Evolutionary conservation across 2,113 vertebrate species (phyloP).

Genomic region (Coracopsis vasa): DNA sequence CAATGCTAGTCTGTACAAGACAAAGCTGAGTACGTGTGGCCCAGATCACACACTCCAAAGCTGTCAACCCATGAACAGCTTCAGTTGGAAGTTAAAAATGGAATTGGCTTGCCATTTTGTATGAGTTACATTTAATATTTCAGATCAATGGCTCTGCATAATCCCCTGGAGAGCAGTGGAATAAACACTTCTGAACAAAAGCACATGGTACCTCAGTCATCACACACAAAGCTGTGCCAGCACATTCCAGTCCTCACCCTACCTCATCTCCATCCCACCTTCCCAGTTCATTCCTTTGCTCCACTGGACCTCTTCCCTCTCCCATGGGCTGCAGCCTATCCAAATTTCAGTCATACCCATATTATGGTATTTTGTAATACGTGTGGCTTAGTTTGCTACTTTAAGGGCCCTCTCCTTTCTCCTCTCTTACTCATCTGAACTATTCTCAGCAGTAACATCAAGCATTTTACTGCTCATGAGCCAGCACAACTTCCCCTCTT

Average conservation of each 20-base stretch:
- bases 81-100: background rate
- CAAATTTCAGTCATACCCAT: background rate
- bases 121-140: background rate
- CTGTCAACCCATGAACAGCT: background rate
- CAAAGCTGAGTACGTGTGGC: background rate
- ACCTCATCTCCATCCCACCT: background rate
- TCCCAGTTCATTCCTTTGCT: background rate
- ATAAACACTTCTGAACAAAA: background rate
- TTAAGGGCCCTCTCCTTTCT: background rate
- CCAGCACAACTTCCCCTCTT: background rate
- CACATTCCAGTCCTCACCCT: background rate
- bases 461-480: background rate
- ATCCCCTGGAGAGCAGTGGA: background rate
- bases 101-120: background rate
- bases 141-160: background rate
- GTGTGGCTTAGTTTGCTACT: accelerated
- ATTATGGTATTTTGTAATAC: background rate
- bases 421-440: background rate
- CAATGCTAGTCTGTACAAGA: background rate
- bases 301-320: background rate
- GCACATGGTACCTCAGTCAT: background rate
- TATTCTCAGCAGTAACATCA: background rate
- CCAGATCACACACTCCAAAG: background rate
- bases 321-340: background rate
- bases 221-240: background rate